phyloP scores from a whole-genome alignment of 2,797 vertebrate genomes.

The Ciconia nigra region DNA sequence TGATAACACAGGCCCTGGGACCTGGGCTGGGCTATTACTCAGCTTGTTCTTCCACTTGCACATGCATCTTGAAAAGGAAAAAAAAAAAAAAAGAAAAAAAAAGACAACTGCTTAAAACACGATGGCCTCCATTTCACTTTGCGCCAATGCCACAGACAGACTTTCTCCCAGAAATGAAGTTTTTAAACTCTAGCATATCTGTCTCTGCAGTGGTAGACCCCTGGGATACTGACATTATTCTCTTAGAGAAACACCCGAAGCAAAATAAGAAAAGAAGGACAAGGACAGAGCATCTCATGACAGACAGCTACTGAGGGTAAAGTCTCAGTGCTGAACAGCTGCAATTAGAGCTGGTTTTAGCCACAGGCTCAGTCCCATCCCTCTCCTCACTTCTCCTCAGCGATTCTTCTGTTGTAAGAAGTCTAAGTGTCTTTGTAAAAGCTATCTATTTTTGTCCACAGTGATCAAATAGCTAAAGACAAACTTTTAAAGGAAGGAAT shows the following conservation, averaged over 20 bases:
- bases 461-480: constrained; percentile 7
- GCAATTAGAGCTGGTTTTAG: constrained; percentile 50
- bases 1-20: accelerated
- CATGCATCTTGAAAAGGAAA: background rate
- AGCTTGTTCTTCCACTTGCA: background rate
- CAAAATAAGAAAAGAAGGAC: constrained; percentile 40
- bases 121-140: background rate
- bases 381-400: background rate
- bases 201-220: background rate
- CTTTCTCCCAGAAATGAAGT: background rate
- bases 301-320: background rate
- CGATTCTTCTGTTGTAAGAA: background rate
- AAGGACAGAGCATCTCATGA: constrained; percentile 46
- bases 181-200: background rate
- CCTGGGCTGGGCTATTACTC: background rate
- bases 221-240: constrained; percentile 1
- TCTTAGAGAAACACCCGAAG: background rate
- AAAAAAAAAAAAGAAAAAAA: background rate
- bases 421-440: background rate
- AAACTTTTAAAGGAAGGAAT: background rate
- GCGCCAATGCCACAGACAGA: background rate
- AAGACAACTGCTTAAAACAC: background rate
- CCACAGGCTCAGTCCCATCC: background rate
- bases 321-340: background rate
- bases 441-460: background rate